Percentiles rank a stretch among this genome's conserved stretches.
Evolutionary conservation across 1,140 invertebrate genomes (phyloP).

Genomic region (Papilio glaucus): DNA sequence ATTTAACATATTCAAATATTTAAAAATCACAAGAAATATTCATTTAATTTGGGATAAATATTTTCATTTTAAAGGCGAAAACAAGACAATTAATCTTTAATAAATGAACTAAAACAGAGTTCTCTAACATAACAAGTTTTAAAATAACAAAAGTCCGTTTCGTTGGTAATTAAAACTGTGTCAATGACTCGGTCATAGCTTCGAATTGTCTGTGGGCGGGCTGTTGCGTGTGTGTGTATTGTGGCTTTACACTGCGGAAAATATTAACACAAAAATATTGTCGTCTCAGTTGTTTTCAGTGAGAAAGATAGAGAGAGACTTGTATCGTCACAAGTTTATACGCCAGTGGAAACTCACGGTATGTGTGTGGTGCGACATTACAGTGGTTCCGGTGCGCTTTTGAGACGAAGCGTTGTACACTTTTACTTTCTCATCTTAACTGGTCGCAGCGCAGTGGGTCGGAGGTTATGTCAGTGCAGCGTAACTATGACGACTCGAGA

Average conservation of each 20-base stretch:
- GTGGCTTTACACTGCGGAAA: too few relatives aligned
- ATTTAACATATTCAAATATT: too few relatives aligned
- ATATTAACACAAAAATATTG: too few relatives aligned
- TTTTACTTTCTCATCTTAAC: conserved; percentile 17
- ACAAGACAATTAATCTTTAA: too few relatives aligned
- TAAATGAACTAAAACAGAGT: not conserved
- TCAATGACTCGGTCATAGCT: conserved; percentile 15
- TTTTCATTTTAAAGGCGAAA: too few relatives aligned
- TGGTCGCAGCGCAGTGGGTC: conserved; percentile 14
- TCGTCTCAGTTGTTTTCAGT: too few relatives aligned
- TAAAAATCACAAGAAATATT: too few relatives aligned
- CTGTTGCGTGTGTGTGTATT: not conserved
- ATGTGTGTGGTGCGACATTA: not conserved
- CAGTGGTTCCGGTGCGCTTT: conserved; percentile 3
- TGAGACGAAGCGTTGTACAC: not conserved
- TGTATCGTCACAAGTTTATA: too few relatives aligned
- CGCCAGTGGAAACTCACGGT: not conserved
- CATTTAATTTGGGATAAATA: too few relatives aligned
- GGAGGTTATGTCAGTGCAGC: conserved; percentile 29
- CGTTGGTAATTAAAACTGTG: conserved; percentile 24
- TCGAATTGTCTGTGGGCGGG: not conserved
- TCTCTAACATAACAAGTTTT: not conserved
- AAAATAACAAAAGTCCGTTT: conserved; percentile 10
- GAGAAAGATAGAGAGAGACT: too few relatives aligned
- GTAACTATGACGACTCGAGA: not conserved